Evolutionary conservation across 2,797 vertebrate genomes (phyloP).

Genomic region (Sparidentex hasta): DNA sequence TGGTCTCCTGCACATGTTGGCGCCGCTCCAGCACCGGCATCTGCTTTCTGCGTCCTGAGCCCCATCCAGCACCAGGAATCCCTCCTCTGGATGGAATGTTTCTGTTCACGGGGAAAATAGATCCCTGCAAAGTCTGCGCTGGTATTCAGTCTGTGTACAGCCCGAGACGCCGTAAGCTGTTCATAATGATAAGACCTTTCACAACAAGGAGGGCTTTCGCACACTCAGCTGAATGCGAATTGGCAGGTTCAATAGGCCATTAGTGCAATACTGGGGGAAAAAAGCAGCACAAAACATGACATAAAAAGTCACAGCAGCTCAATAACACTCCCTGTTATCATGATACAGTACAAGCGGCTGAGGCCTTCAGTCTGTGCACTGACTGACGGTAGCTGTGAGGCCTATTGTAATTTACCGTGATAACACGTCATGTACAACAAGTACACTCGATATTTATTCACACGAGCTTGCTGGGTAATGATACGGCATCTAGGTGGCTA

Average conservation of each 20-base stretch:
- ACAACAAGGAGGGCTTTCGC: slow-evolving; percentile 68
- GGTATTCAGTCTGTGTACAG: slow-evolving; percentile 57
- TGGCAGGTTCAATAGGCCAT: slow-evolving; percentile 79
- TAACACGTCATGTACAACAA: slow-evolving; percentile 52
- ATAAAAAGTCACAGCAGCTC: slow-evolving; percentile 70
- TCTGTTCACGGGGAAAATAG: slow-evolving; percentile 68
- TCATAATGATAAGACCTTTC: slow-evolving; percentile 72
- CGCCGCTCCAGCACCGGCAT: slow-evolving; percentile 73
- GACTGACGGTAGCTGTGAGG: slow-evolving; percentile 32
- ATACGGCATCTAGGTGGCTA: slow-evolving; percentile 45
- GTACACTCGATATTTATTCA: slow-evolving; percentile 59
- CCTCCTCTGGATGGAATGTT: slow-evolving; percentile 74
- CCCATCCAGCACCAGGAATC: slow-evolving; percentile 70
- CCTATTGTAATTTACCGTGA: slow-evolving; percentile 39
- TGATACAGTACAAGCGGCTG: slow-evolving; percentile 55
- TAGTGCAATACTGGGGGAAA: slow-evolving; percentile 51
- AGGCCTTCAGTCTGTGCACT: slow-evolving; percentile 34
- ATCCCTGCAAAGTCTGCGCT: slow-evolving; percentile 51
- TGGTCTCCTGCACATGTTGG: slow-evolving; percentile 75
- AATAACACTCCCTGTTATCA: slow-evolving; percentile 68
- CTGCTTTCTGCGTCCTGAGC: slow-evolving; percentile 79
- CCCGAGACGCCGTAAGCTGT: slow-evolving; percentile 54
- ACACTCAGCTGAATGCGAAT: slow-evolving; percentile 71
- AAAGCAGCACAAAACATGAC: slow-evolving; percentile 59
- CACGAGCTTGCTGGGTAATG: slow-evolving; percentile 47